Conservation (phyloP, 2,797 vertebrate genomes). For the Trachurus trachurus region DNA sequence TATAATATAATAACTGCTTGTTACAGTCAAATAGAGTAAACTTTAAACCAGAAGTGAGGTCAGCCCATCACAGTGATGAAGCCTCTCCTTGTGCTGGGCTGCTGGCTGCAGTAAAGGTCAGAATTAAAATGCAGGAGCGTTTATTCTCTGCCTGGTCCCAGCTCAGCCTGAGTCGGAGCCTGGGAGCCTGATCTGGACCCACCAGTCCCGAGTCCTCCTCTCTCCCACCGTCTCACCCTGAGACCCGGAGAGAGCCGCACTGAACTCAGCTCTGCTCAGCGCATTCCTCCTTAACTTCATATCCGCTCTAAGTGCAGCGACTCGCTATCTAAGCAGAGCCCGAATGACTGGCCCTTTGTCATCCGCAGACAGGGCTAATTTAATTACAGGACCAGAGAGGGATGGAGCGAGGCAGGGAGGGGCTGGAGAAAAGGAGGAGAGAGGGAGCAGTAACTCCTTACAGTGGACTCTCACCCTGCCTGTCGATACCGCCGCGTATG, state of each 20-base stretch:
- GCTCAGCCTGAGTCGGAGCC: conserved; percentile 32
- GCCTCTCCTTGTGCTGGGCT: not conserved
- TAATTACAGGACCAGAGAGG: conserved; percentile 66
- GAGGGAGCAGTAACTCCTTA: conserved; percentile 29
- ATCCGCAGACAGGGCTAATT: conserved; percentile 78
- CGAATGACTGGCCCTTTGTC: conserved; percentile 80
- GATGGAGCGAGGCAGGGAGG: conserved; percentile 8
- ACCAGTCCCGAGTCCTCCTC: conserved; percentile 22
- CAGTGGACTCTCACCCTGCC: conserved; percentile 40
- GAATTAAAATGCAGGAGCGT: not conserved
- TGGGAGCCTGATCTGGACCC: conserved; percentile 28
- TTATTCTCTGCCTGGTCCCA: conserved; percentile 11
- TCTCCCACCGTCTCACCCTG: conserved; percentile 37
- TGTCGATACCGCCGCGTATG: conserved; percentile 73
- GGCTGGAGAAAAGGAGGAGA: conserved; percentile 8
- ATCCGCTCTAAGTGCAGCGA: conserved; percentile 74
- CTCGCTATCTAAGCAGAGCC: conserved; percentile 70
- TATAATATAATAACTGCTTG: too few relatives aligned
- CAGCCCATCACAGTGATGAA: not conserved
- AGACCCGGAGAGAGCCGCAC: conserved; percentile 32
- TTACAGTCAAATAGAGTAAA: not conserved
- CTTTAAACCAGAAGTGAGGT: not conserved
- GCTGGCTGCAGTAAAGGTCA: conserved; percentile 19
- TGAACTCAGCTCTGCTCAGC: conserved; percentile 46
- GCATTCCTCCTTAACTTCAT: conserved; percentile 82